phyloP scores from a whole-genome alignment of 2,797 vertebrate species.

The Sebastes kiyomatsui region DNA sequence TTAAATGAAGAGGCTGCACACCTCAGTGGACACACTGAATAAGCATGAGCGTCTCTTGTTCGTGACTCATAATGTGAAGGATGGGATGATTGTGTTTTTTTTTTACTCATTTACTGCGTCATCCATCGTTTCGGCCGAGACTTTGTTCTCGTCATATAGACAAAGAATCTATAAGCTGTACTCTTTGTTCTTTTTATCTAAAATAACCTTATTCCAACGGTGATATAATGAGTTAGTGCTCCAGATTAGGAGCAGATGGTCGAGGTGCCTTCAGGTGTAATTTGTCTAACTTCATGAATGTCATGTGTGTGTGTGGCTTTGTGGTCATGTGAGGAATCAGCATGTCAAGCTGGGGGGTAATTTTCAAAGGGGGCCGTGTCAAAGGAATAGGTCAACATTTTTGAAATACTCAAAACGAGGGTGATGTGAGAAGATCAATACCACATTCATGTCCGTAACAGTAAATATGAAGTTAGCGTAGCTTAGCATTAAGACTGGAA shows the following conservation, averaged over 20 bases:
- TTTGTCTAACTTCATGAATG: slow-evolving; percentile 41
- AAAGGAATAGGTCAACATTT: background rate
- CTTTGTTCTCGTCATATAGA: slow-evolving; percentile 2
- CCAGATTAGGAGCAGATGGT: slow-evolving; percentile 35
- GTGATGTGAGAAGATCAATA: background rate
- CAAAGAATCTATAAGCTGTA: background rate
- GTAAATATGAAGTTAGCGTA: background rate
- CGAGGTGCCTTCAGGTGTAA: slow-evolving; percentile 22
- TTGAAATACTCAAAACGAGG: background rate
- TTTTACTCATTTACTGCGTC: slow-evolving; percentile 22
- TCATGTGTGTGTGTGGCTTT: slow-evolving; percentile 24
- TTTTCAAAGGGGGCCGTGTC: background rate
- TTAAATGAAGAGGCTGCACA: slow-evolving; percentile 77
- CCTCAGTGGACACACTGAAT: slow-evolving; percentile 76
- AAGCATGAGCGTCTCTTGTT: slow-evolving; percentile 67
- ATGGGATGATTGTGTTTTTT: slow-evolving; percentile 53
- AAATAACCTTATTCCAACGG: background rate
- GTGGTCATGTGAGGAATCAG: slow-evolving; percentile 5
- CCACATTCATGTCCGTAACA: background rate
- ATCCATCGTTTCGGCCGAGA: slow-evolving; percentile 18
- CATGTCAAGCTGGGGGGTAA: background rate
- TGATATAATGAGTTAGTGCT: background rate
- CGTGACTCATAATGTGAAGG: slow-evolving; percentile 59
- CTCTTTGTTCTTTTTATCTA: slow-evolving; percentile 13
- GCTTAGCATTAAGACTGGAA: background rate